Conservation (phyloP, 2,797 vertebrate genomes). For the Lepus oiostolus region DNA sequence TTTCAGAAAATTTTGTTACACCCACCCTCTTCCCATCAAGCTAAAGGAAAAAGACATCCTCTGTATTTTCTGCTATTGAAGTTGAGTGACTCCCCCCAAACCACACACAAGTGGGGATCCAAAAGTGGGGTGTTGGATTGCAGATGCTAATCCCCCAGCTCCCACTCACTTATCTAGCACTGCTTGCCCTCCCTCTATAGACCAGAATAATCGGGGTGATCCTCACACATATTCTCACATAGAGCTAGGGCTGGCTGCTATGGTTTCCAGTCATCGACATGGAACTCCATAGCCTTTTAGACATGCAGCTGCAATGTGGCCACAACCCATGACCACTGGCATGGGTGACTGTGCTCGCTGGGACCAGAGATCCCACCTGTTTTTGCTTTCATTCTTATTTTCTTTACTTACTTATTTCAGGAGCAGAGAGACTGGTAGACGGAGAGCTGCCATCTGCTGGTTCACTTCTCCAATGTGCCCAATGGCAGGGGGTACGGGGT, state of each 20-base stretch:
- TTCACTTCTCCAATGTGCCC: no score
- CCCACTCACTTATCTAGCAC: no score
- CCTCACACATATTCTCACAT: neutral
- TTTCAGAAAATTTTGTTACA: neutral
- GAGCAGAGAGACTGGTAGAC: no score
- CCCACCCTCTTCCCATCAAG: fast-evolving
- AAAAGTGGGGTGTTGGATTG: fast-evolving
- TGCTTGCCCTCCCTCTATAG: neutral
- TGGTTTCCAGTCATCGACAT: fast-evolving
- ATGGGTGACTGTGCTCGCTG: fast-evolving
- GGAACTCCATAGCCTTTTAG: fast-evolving
- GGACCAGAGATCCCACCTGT: neutral
- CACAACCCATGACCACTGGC: fast-evolving
- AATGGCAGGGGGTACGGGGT: no score
- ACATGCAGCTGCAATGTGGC: fast-evolving
- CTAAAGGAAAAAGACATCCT: neutral
- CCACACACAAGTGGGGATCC: neutral
- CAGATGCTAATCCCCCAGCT: fast-evolving
- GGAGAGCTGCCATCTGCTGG: no score
- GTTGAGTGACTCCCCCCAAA: neutral
- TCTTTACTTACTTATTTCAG: no score
- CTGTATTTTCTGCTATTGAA: fast-evolving
- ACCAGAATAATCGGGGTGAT: neutral
- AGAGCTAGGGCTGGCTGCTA: neutral
- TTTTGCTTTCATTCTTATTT: neutral